Base-by-base conservation (phyloP, 2,113 vertebrate species). In the Bos javanicus region DNA sequence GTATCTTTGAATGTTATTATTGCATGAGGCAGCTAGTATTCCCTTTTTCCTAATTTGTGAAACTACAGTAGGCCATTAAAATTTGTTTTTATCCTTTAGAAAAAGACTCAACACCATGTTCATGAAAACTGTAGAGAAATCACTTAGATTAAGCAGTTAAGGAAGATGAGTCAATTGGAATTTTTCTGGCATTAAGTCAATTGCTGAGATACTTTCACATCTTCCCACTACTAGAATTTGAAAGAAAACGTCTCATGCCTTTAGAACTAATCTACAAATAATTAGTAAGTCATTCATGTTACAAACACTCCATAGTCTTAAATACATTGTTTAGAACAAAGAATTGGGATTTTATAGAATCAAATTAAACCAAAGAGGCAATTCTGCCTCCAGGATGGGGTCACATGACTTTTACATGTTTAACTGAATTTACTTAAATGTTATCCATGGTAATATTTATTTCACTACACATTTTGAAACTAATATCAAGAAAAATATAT, bases 101-200 rank as follows among this genome's bases (percentile, higher is more conserved):
- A 96, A 83, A 97, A 59, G 59, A 71, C 10, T 93, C 60, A 76
- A 60, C 23, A 93, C 4, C 23, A 28, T 86, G 64, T 93, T 97
- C 97, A 43, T 93, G 91, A 91, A 94, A 89, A 46, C 52, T 96
- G 33, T 94, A 60, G 56, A n/a, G 80, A 93, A 93, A 97, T 95
- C 21, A 14, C 91, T 96, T 89, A 97, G 84, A 92, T 95, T 92
- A 97, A 97, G 94, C 90, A 98, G 96, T 82, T 95, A 92, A 96
- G 62, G 71, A 82, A 33, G 83, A 82, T 93, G 88, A 98, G 57
- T 95, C 95, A 82, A 57, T 17, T 92, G 95, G 91, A 92, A 26
- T n/a, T 94, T 92, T 94, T 92, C 76, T 91, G 90, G 52, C 43
- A 11, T 11, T 15, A 94, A 96, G 59, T 97, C 91, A 92, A 85